A percentile compares a stretch with the other conserved stretches of the same genome.
These are phyloP conservation scores for Illadopsis cleaveri DNA, from an alignment of 2,113 vertebrate species.

Conservation along the genomic window DNA sequence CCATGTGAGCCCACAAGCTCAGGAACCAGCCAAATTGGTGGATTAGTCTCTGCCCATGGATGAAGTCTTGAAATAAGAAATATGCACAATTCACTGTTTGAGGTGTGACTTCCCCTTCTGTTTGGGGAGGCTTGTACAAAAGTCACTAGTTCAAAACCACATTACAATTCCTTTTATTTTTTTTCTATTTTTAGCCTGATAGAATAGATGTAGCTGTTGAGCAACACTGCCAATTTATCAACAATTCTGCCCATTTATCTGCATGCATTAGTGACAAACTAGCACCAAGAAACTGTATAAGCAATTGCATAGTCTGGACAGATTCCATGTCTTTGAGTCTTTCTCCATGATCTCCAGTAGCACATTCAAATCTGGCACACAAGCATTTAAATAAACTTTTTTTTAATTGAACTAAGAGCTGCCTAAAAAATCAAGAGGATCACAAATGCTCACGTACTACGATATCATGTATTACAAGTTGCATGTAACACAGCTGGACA, in stretches of 20 bases:
- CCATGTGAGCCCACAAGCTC: rapidly evolving
- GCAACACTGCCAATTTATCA: too few species aligned
- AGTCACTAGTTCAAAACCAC: not conserved
- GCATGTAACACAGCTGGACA: not conserved
- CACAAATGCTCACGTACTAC: rapidly evolving
- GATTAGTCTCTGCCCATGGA: not conserved
- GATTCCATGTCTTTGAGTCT: not conserved
- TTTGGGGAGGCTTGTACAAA: not conserved
- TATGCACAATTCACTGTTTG: not conserved
- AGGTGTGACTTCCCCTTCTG: not conserved
- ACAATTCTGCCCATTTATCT: not conserved
- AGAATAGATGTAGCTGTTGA: not conserved
- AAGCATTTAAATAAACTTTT: not conserved
- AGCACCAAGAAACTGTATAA: not conserved
- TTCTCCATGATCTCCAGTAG: not conserved
- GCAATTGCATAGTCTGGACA: not conserved
- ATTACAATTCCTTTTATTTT: rapidly evolving
- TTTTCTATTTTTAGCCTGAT: not conserved
- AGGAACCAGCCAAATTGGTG: not conserved
- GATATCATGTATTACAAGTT: not conserved
- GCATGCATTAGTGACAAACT: not conserved
- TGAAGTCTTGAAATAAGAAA: not conserved
- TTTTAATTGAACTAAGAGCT: not conserved
- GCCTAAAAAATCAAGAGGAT: not conserved
- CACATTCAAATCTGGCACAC: not conserved